These are phyloP conservation scores for Diceros bicornis DNA, from an alignment of 2,797 vertebrate species.

Conservation along the genomic window DNA sequence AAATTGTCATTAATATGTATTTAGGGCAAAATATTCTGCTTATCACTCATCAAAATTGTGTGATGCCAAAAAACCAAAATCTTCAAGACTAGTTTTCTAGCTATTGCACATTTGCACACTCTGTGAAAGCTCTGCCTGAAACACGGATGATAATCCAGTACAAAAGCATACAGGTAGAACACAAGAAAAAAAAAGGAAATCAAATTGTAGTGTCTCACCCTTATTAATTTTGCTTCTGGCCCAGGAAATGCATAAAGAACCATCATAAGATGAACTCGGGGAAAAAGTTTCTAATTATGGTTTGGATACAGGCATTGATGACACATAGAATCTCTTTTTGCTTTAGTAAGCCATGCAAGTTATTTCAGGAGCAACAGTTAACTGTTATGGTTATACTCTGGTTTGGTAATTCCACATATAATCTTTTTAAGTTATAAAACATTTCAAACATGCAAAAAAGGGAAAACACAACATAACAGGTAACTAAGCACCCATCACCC, in stretches of 20 bases:
- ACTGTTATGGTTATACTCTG: background rate
- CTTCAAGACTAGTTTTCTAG: slow-evolving; percentile 55
- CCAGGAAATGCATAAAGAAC: slow-evolving; percentile 13
- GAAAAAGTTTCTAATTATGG: slow-evolving; percentile 38
- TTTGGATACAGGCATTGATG: slow-evolving; percentile 47
- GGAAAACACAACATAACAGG: slow-evolving; percentile 6
- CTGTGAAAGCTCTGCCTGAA: slow-evolving; percentile 28
- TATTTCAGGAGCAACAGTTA: slow-evolving; percentile 60
- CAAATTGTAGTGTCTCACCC: background rate
- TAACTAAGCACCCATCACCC: background rate
- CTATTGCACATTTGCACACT: background rate
- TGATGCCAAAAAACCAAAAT: background rate
- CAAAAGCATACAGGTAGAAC: background rate
- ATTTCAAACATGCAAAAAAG: slow-evolving; percentile 48
- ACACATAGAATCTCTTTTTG: background rate
- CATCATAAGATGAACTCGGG: slow-evolving; percentile 27
- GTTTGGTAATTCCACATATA: slow-evolving; percentile 54
- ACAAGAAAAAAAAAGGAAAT: background rate
- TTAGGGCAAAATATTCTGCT: slow-evolving; percentile 41
- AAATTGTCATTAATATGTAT: slow-evolving; percentile 36
- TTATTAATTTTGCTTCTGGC: slow-evolving; percentile 60
- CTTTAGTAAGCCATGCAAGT: slow-evolving; percentile 20
- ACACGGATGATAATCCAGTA: background rate
- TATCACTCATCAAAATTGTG: slow-evolving; percentile 39
- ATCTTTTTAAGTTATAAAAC: slow-evolving; percentile 41